Conservation (phyloP, 2,113 vertebrate species). For the Passer montanus region DNA sequence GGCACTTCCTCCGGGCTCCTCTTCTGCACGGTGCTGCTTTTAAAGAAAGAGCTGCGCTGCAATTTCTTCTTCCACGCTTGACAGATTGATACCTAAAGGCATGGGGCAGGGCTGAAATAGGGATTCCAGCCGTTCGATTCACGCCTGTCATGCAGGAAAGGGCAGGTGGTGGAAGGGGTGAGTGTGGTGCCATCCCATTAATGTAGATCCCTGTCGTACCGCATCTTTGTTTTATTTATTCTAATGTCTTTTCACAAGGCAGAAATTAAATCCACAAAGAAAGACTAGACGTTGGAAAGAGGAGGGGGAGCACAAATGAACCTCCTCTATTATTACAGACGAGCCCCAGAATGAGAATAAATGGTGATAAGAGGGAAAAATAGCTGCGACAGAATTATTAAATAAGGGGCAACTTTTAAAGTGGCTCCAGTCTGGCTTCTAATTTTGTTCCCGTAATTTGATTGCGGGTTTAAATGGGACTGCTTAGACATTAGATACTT, state of each 20-base stretch:
- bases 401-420: slow-evolving; percentile 55
- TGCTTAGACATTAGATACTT: slow-evolving; percentile 21
- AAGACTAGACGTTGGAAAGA: neutral
- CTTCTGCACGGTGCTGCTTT: neutral
- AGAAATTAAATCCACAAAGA: neutral
- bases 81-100: neutral
- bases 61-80: neutral
- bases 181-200: neutral
- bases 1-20: neutral
- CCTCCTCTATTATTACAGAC: neutral
- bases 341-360: slow-evolving; percentile 34
- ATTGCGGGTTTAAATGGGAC: slow-evolving; percentile 56
- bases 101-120: neutral
- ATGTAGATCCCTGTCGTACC: neutral
- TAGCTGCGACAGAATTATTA: slow-evolving; percentile 37
- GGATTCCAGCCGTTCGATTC: neutral
- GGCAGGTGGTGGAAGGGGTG: neutral
- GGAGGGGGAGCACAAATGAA: neutral
- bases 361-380: slow-evolving; percentile 47
- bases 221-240: neutral
- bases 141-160: accelerated
- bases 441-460: slow-evolving; percentile 54
- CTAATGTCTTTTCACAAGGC: neutral
- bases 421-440: slow-evolving; percentile 68
- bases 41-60: neutral